Base-by-base conservation (phyloP, 2,888 invertebrate genomes). In the Tenthredo amoena region DNA sequence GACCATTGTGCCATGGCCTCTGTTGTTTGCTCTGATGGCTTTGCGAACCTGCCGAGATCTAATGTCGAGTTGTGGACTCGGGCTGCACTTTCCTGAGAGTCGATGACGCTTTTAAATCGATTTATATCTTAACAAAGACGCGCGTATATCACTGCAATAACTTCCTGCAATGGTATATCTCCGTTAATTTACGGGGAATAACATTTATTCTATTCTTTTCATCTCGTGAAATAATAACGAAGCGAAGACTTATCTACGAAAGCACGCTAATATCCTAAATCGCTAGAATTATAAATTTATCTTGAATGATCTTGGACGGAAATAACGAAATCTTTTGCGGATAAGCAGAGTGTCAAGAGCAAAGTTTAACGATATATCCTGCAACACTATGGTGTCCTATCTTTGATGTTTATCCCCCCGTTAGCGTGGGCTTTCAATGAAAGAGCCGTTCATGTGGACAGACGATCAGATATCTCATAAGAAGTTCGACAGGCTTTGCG, bases 1-100 rank as follows among this genome's bases (percentile, higher is more conserved):
- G 21, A 77, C 88, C 88, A 90, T 89, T 90, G 89, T 90, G n/a
- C 81, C 62, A 37, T n/a, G 87, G 87, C 88, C 88, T 88, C 88
- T 87, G 86, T 87, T 89, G 89, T 88, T 87, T 87, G 87, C 85
- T 82, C 82, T 68, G 85, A 81, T 79, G 71, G 76, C 85, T 62
- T 72, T 85, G 85, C 81, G 85, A 86, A 84, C 84, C 84, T 85
- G 79, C 83, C 68, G 71, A 83, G 65, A 83, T 83, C 83, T 34
- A 40, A 43, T 50, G 83, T 47, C 83, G 83, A 83, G 68, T 40
- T 58, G 21, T 62, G 21, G 34, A 62, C 47, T 34, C 12, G 55
- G 34, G n/a, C 40, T 62, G 26, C 43, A 37, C 21, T 65, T 65
- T 68, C 31, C 68, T 34, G 34, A 47, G 68, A 83, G 68, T 71